Percentiles rank a stretch among this genome's conserved stretches.
These are phyloP conservation scores for Polylopha cassiicola DNA, from an alignment of 2,888 invertebrate species.

Conservation along the genomic window DNA sequence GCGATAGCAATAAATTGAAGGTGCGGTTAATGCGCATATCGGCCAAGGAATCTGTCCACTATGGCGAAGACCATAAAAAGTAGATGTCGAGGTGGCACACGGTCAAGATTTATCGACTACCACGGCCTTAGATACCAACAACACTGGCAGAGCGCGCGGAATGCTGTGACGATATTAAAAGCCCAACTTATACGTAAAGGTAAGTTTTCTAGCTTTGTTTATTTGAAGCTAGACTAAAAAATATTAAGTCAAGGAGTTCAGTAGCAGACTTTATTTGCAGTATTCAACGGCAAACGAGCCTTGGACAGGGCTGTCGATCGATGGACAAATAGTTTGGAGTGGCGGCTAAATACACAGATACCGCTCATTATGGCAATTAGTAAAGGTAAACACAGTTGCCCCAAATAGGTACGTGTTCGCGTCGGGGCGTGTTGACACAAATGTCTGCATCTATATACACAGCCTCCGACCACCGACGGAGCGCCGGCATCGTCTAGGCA, in stretches of 20 bases:
- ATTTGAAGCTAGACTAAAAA: too few species aligned
- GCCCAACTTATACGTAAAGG: too few species aligned
- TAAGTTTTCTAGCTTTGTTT: too few species aligned
- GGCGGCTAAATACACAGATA: slow-evolving; percentile 59
- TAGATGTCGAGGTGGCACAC: slow-evolving; percentile 55
- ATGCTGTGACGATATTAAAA: slow-evolving; percentile 38
- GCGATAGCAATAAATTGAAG: slow-evolving; percentile 46
- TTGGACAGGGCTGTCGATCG: slow-evolving; percentile 49
- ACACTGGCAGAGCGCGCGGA: slow-evolving; percentile 42
- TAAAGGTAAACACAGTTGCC: slow-evolving; percentile 60
- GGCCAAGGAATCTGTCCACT: slow-evolving; percentile 59
- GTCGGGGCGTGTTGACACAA: slow-evolving; percentile 35
- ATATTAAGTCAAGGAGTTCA: not conserved
- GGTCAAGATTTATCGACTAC: slow-evolving; percentile 58
- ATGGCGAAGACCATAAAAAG: slow-evolving; percentile 58
- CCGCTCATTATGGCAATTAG: slow-evolving; percentile 70
- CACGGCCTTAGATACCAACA: slow-evolving; percentile 51
- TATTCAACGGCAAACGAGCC: slow-evolving; percentile 32
- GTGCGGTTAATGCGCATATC: slow-evolving; percentile 51
- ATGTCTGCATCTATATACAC: slow-evolving; percentile 23
- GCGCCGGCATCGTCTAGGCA: slow-evolving; percentile 2
- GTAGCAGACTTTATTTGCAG: slow-evolving; percentile 2
- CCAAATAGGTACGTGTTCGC: slow-evolving; percentile 41
- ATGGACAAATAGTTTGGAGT: slow-evolving; percentile 55
- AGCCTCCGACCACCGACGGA: slow-evolving; percentile 2